phyloP scores from a whole-genome alignment of 2,113 vertebrate species.

The Hippocampus barbouri region DNA sequence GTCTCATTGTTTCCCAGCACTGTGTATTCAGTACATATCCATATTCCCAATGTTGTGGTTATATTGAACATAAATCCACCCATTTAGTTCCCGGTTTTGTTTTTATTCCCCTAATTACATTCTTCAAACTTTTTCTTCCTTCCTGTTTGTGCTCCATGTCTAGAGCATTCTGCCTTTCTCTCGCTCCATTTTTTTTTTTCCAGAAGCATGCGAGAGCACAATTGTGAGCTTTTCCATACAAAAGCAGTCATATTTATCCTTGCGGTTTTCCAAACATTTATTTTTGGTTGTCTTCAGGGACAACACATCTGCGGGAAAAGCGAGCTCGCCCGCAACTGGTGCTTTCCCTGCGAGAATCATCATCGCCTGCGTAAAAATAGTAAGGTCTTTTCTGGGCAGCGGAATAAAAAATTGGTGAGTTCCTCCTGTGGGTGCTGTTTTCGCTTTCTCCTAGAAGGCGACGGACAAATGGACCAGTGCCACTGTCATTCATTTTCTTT shows the following conservation, averaged over 20 bases:
- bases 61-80: not conserved
- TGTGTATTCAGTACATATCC: no score
- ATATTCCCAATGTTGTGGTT: not conserved
- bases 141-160: constrained; percentile 1
- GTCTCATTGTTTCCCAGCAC: not conserved
- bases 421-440: constrained; percentile 46
- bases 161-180: constrained; percentile 12
- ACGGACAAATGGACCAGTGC: constrained; percentile 5
- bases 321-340: constrained; percentile 62
- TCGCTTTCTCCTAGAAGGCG: constrained; percentile 19
- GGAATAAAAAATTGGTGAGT: constrained; percentile 51
- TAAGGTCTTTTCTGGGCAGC: constrained; percentile 61
- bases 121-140: constrained; percentile 9
- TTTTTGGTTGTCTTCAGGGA: constrained; percentile 71
- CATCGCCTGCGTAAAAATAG: constrained; percentile 64
- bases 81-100: not conserved
- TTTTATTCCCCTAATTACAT: not conserved
- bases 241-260: constrained; percentile 68
- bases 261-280: constrained; percentile 72
- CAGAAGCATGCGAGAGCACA: constrained; percentile 55
- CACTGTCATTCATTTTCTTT: constrained; percentile 40
- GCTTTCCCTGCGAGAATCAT: constrained; percentile 66
- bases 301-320: constrained; percentile 67
- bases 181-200: constrained; percentile 19
- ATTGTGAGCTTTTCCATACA: constrained; percentile 68